Evolutionary conservation across 1,140 invertebrate species (phyloP).

Genomic region (Battus philenor): DNA sequence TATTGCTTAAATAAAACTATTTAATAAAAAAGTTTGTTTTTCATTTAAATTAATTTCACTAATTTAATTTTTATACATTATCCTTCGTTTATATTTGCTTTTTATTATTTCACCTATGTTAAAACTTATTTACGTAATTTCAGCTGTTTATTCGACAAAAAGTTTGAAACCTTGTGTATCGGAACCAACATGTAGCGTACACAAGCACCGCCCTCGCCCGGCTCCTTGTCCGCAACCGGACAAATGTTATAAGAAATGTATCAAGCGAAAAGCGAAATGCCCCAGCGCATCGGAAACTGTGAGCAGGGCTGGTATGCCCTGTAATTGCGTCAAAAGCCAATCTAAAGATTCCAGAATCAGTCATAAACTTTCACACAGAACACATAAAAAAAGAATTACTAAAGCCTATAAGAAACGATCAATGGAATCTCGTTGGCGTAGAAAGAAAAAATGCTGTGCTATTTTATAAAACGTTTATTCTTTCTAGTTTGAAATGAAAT

Average conservation of each 20-base stretch:
- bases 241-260: conserved; percentile 51
- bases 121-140: conserved; percentile 22
- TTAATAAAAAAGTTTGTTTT: too few relatives aligned
- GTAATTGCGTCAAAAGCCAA: conserved; percentile 43
- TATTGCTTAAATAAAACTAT: too few relatives aligned
- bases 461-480: conserved; percentile 50
- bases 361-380: conserved; percentile 30
- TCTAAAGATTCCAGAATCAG: conserved; percentile 39
- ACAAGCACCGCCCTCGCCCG: conserved; percentile 52
- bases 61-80: too few relatives aligned
- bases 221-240: conserved; percentile 50
- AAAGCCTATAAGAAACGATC: conserved; percentile 46
- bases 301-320: conserved; percentile 34
- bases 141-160: conserved; percentile 46
- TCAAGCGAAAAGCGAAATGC: conserved; percentile 42
- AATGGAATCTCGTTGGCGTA: conserved; percentile 44
- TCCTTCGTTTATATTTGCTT: not conserved
- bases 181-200: conserved; percentile 51
- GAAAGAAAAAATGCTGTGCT: conserved; percentile 40
- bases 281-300: conserved; percentile 52
- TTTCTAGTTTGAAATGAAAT: too few relatives aligned
- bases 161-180: conserved; percentile 58
- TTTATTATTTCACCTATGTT: not conserved
- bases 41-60: too few relatives aligned
- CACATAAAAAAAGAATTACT: conserved; percentile 45